Evolutionary conservation across 2,888 invertebrate species (phyloP).

Genomic region (Megaustenia siamemsis): DNA sequence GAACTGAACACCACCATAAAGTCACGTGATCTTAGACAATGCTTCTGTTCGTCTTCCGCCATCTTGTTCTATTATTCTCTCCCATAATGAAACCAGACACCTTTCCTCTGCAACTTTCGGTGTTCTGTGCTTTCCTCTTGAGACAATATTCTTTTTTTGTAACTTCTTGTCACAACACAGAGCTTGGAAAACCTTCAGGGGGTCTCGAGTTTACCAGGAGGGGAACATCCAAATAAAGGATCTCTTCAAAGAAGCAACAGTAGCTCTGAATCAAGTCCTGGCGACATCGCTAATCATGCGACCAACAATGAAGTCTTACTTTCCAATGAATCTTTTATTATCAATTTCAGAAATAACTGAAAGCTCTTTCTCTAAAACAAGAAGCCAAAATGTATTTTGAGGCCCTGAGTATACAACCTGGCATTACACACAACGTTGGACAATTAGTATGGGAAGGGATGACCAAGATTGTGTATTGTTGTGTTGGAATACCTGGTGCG

Average conservation of each 20-base stretch:
- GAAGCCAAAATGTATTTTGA: no score
- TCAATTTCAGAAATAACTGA: no score
- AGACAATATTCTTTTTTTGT: not conserved
- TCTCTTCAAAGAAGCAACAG: conserved; percentile 21
- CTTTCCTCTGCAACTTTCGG: conserved; percentile 19
- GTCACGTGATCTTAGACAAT: conserved; percentile 27
- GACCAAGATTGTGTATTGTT: not conserved
- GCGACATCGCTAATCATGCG: not conserved
- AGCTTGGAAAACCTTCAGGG: not conserved
- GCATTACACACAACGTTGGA: not conserved
- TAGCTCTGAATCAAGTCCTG: not conserved
- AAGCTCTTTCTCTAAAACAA: no score
- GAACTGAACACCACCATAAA: not conserved
- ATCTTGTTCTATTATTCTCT: conserved; percentile 18
- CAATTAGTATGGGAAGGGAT: conserved; percentile 29
- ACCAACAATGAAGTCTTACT: conserved; percentile 30
- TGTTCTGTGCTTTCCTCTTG: conserved; percentile 26
- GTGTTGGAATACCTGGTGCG: conserved; percentile 12
- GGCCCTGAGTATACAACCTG: not conserved
- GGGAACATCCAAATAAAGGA: not conserved
- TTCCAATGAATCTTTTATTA: conserved; percentile 16
- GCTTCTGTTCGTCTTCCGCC: not conserved
- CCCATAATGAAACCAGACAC: conserved; percentile 14
- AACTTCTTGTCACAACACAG: conserved; percentile 39
- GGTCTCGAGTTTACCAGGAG: not conserved